Evolutionary conservation across 2,113 vertebrate species (phyloP).

Genomic region (Enhydra lutris): DNA sequence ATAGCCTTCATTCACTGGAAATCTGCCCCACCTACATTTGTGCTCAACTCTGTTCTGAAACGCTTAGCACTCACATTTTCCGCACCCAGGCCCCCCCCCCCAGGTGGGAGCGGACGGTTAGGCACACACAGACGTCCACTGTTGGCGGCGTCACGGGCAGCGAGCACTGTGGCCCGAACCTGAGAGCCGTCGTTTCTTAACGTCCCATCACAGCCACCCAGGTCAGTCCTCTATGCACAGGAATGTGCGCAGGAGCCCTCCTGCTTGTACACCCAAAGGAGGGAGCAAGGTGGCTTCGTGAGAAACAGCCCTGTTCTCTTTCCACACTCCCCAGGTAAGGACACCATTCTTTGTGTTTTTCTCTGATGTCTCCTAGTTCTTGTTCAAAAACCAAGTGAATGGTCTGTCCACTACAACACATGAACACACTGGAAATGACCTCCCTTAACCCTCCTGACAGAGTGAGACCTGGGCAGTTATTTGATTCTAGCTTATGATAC

Average conservation of each 20-base stretch:
- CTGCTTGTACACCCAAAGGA: background rate
- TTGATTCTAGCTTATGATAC: background rate
- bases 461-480: accelerated
- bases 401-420: background rate
- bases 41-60: constrained; percentile 77
- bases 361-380: background rate
- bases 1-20: constrained; percentile 92
- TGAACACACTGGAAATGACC: background rate
- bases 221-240: background rate
- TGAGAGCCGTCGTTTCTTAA: constrained; percentile 66
- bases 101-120: constrained; percentile 43
- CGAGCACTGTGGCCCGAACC: constrained; percentile 58
- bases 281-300: background rate
- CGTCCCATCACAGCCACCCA: background rate
- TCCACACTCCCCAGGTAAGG: background rate
- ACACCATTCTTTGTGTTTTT: background rate
- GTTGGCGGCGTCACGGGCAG: constrained; percentile 76
- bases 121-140: constrained; percentile 70
- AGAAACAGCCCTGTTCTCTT: background rate
- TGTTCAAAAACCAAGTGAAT: background rate
- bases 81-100: constrained; percentile 80
- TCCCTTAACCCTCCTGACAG: background rate
- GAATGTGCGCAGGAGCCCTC: background rate
- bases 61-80: constrained; percentile 86
- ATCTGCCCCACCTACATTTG: constrained; percentile 79